These are phyloP conservation scores for Mimachlamys varia DNA, from an alignment of 2,888 invertebrate species.

Conservation along the genomic window DNA sequence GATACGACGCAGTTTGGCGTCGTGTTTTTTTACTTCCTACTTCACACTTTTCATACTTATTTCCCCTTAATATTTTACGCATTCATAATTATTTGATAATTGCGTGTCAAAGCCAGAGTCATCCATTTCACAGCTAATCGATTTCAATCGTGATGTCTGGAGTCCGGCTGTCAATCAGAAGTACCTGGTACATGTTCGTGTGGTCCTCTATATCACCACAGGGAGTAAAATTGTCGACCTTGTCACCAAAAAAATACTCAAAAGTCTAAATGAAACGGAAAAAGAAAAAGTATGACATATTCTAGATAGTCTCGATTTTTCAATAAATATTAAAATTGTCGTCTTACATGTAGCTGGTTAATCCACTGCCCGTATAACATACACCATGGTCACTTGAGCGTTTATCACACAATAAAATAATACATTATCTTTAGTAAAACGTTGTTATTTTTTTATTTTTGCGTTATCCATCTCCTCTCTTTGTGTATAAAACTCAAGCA, in stretches of 20 bases:
- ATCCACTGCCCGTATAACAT: not conserved
- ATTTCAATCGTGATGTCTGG: conserved; percentile 22
- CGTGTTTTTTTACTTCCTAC: not conserved
- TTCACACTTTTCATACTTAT: not conserved
- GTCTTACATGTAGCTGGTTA: not conserved
- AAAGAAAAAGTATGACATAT: not conserved
- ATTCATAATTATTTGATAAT: not conserved
- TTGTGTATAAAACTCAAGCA: too few relatives aligned
- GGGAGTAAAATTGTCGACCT: not conserved
- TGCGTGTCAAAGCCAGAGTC: not conserved
- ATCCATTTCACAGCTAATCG: not conserved
- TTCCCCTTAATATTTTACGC: not conserved
- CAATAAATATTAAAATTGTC: not conserved
- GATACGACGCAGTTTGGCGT: not conserved
- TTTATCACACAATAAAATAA: too few relatives aligned
- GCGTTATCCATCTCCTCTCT: too few relatives aligned
- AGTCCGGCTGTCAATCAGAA: not conserved
- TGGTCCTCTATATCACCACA: not conserved
- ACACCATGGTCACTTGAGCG: too few relatives aligned
- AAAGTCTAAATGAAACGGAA: not conserved
- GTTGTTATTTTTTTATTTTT: too few relatives aligned
- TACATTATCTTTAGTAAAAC: too few relatives aligned
- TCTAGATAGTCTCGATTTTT: not conserved
- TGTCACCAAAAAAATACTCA: not conserved
- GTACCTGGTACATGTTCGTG: not conserved